Base-by-base conservation (phyloP, 2,888 invertebrate genomes). In the Alcis repandata region DNA sequence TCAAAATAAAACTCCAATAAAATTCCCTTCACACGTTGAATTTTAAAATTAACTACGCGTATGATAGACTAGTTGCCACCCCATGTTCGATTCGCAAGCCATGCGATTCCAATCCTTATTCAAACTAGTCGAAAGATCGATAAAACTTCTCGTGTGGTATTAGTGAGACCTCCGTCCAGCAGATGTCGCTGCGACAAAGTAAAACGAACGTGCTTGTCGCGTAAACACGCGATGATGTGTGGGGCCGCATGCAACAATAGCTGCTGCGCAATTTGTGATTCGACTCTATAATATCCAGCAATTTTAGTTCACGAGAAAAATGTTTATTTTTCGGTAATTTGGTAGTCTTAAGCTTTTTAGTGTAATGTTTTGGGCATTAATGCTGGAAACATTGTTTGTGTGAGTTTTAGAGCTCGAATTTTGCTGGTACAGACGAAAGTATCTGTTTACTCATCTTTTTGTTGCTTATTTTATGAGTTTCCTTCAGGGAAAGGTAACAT, bases 141-240 rank as follows among this genome's bases (percentile, higher is more conserved):
- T 46, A 52, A 61, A 57, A 66, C 40, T 52, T 38, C 49, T 33
- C 13, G 60, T 17, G 61, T 72, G 73, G 74, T 62, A 69, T 68
- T 71, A 61, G 53, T 52, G 54, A 68, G 68, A 70, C 66, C 67
- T 68, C 57, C 65, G 72, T 65, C 66, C 59, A 76, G 82, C 89
- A 89, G 90, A 91, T 92, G 91, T 89, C 87, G 85, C 84, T 74
- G 85, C 92, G 92, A 93, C 92, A 93, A 91, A 90, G 92, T 92
- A 91, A 88, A 83, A 78, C 78, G 91, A 84, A 91, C 92, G 92
- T 93, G 92, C 91, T 84, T 80, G 85, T 83, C 84, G 84, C 83
- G 84, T 92, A 92, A 93, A 93, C 92, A 93, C 75, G 76, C 73
- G 70, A 84, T 89, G 82, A 88, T 88, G 91, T 91, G 92, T 92